Base-by-base conservation (phyloP, 2,888 invertebrate species). In the Aphelenchoides bicaudatus region DNA sequence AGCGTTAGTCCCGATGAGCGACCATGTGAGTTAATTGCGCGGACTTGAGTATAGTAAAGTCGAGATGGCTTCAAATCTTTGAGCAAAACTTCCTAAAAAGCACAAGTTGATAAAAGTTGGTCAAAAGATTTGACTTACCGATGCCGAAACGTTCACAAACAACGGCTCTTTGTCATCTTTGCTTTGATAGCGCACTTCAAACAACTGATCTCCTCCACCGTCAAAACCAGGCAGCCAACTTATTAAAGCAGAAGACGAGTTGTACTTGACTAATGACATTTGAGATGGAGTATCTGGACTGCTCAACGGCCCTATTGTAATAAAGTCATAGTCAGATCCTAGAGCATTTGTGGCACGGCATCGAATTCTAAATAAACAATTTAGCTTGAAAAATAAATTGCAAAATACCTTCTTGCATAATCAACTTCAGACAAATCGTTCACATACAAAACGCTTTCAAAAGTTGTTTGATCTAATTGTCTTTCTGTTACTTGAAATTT, bases 201-300 rank as follows among this genome's bases (percentile, higher is more conserved):
- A 77, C 10, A 65, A 62, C 56, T 77, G 77, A 39, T 75, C 70
- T 0, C 71, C 65, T 16, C 77, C 77, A 16, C 77, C 77, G 59
- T 77, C 74, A 43, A 77, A 77, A 25, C 75, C 74, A 0, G 74
- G 70, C 0, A 57, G 37, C 70, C 70, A 70, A 27, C 58, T 51
- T 8, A 77, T 38, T 3, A 71, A 63, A 38, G 73, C 67, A 2
- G 77, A 61, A 16, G 65, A 63, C 19, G 62, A 47, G 19, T 73
- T 73, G 10, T 63, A 61, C 49, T 78, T 75, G 5, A 71, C 63
- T 51, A 71, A 56, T 25, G 59, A 57, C 8, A 78, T 43, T 43
- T 72, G 63, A n/a, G 55, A 54, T 2, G 77, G 77, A 13, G 59
- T 52, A 31, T 77, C 75, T 1, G 77, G 77, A 13, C 57, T 46